A percentile compares a stretch with the other conserved stretches of the same genome.
Evolutionary conservation across 2,113 vertebrate genomes (phyloP).

Genomic region (Tragulus kanchil): DNA sequence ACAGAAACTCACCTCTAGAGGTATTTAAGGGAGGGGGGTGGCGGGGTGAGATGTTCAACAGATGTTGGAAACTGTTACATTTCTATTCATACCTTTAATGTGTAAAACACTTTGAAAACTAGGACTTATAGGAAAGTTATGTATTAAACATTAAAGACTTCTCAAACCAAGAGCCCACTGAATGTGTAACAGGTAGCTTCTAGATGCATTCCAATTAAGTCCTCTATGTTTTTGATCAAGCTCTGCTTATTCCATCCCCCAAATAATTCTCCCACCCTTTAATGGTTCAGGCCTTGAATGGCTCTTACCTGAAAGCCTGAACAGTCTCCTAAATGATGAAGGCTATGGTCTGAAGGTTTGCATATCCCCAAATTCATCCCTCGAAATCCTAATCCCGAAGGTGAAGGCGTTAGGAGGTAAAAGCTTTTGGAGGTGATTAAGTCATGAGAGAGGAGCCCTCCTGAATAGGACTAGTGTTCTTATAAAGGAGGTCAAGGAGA

Average conservation of each 20-base stretch:
- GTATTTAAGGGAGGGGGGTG: neutral
- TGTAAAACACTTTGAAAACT: conserved; percentile 35
- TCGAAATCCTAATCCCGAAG: neutral
- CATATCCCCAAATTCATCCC: neutral
- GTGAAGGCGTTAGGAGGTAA: neutral
- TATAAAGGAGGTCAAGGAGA: neutral
- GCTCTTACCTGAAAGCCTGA: neutral
- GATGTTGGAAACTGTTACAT: neutral
- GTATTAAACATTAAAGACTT: neutral
- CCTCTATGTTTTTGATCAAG: neutral
- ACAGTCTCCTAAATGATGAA: neutral
- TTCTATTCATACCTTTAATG: neutral
- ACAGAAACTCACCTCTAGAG: neutral
- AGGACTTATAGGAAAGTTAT: neutral
- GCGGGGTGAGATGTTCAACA: neutral
- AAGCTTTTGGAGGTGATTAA: neutral
- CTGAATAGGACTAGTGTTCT: neutral
- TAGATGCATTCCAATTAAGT: neutral
- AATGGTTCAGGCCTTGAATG: neutral
- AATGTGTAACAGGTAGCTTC: neutral
- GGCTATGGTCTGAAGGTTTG: neutral
- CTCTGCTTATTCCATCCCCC: neutral
- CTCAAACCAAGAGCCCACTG: neutral
- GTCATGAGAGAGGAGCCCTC: neutral
- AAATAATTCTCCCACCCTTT: neutral